Evolutionary conservation across 2,888 invertebrate species (phyloP), one percentile per base, ranked within the genome.

Genomic region (Meta bourneti): DNA sequence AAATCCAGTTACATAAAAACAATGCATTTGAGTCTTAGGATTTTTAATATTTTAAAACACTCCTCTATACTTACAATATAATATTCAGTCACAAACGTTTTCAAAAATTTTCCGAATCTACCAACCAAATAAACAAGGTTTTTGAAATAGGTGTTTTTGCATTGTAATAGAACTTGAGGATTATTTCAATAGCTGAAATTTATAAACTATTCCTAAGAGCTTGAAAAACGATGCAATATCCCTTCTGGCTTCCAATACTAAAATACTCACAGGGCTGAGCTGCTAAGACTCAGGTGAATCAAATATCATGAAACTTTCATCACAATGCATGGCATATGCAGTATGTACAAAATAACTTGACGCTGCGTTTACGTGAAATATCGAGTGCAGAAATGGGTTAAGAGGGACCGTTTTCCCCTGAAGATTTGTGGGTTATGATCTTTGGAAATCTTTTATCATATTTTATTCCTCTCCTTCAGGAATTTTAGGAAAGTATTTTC

Each of bases 381-480:
- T 16, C 9, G 82, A 19, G 6, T n/a, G 71, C 19, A 19, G 82
- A 71, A 71, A 71, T 19, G 51, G n/a, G 69, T 49, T 71, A 51
- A 48, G 69, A 9, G 49, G 19, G 70, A 51, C 16, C 70, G 6
- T 71, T 49, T 82, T 82, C 19, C 9, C 61, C 16, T 19, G n/a
- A 71, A 49, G n/a, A 34, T 81, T 81, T 70, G 71, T 70, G 70
- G 49, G 51, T 48, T 77, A 77, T 16, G 61, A 49, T 13, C 69
- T 71, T 69, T 71, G 13, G 48, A 11, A 82, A 48, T 48, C 71
- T 71, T 82, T 82, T 82, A 77, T 77, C 77, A 77, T 77, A 51
- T 82, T 49, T 81, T 81, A 71, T 69, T 81, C 34, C 34, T 81
- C 49, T 70, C n/a, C 71, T 71, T 13, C 20, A 48, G 13, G 34